Base-by-base conservation (phyloP, 2,113 vertebrate genomes). In the Lota lota region DNA sequence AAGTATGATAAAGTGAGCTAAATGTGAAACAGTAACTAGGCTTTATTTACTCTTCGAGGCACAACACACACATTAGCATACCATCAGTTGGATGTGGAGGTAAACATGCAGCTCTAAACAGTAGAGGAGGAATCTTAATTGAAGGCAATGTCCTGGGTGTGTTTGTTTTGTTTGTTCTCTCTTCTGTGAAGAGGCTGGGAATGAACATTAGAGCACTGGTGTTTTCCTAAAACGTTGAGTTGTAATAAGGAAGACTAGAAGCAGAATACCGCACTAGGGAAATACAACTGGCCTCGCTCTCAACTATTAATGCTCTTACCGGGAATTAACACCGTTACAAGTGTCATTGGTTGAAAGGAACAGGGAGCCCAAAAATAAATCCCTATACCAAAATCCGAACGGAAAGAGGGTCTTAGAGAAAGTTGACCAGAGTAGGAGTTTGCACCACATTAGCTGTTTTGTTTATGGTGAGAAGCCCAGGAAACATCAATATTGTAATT, bases 221-320 rank as follows among this genome's bases (percentile, higher is more conserved):
- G 28, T 53, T 58, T 5, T 67, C 17, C 15, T 5, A 17, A 22
- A 72, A 20, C 22, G 61, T 6, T 14, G 62, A 47, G 36, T 66
- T 69, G 50, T 65, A 70, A 70, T 68, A 66, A 58, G 69, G 36
- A n/a, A 67, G 28, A 24, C 64, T 60, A n/a, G 33, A 72, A 67
- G 74, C 53, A 6, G 50, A 75, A 69, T 16, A 66, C 11, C 2
- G 57, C 82, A 64, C 70, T 17, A 60, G 74, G 69, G 84, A 82
- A 50, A 73, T 17, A 28, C 14, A 70, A 5, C 73, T 66, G 71
- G 47, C 69, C 59, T 76, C 24, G 0, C 63, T 62, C 58, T 67
- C 47, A 83, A 85, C 75, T 78, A 57, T 63, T 75, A 66, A 83
- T 72, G 63, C 71, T 74, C 86, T 74, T 78, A 47, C 62, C 0